Evolutionary conservation across 2,888 invertebrate genomes (phyloP).

Genomic region (Hanleya hanleyi): DNA sequence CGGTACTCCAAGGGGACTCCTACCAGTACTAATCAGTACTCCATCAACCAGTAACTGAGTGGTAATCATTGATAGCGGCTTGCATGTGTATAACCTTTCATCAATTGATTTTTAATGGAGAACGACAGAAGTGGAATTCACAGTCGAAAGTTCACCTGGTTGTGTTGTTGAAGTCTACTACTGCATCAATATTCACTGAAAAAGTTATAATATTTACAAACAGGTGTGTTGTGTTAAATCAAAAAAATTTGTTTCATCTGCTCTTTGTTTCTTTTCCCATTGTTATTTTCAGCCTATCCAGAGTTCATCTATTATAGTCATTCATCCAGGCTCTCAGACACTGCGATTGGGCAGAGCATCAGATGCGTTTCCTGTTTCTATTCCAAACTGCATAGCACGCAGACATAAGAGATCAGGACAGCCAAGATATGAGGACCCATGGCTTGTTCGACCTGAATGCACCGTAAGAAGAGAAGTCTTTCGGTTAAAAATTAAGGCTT

Average conservation of each 20-base stretch:
- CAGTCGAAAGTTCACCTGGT: too few species aligned
- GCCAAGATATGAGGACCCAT: constrained; percentile 47
- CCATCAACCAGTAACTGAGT: too few species aligned
- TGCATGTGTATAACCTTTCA: too few species aligned
- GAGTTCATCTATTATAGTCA: constrained; percentile 79
- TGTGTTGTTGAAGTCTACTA: too few species aligned
- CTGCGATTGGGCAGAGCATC: constrained; percentile 92
- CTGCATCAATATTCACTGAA: not conserved
- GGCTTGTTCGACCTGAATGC: constrained; percentile 63
- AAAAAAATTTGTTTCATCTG: not conserved
- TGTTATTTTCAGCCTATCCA: constrained; percentile 53
- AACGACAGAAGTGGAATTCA: too few species aligned
- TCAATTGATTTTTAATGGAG: too few species aligned
- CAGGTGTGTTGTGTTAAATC: not conserved
- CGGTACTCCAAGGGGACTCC: too few species aligned
- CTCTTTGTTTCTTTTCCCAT: constrained; percentile 1
- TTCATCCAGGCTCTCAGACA: constrained; percentile 94
- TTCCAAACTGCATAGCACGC: constrained; percentile 90
- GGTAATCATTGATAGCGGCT: too few species aligned
- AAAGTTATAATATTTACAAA: not conserved
- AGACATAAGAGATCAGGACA: constrained; percentile 68
- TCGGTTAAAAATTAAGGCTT: too few species aligned
- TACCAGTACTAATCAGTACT: too few species aligned
- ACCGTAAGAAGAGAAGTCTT: too few species aligned
- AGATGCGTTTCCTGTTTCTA: constrained; percentile 87